Evolutionary conservation across 2,113 vertebrate genomes (phyloP).

Genomic region (Trematocara zebra): DNA sequence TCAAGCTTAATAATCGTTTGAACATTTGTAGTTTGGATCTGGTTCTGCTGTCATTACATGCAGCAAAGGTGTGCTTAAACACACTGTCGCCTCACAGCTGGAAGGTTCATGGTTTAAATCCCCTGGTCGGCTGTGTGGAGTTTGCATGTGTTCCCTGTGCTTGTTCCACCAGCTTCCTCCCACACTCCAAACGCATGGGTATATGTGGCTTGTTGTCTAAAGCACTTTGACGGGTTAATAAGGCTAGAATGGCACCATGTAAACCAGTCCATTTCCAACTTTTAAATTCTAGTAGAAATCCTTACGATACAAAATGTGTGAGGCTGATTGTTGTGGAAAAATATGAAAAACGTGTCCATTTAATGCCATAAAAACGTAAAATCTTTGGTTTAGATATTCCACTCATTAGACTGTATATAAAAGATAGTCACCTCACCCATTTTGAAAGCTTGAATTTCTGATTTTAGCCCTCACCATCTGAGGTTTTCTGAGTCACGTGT

Average conservation of each 20-base stretch:
- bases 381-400: not conserved
- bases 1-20: not conserved
- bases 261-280: not conserved
- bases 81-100: not conserved
- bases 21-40: not conserved
- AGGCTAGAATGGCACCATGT: not conserved
- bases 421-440: not conserved
- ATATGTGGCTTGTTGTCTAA: not conserved
- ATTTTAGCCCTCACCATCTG: not conserved
- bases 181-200: not conserved
- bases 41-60: not conserved
- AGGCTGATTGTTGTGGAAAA: not conserved
- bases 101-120: not conserved
- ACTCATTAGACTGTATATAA: not conserved
- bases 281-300: not conserved
- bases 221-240: not conserved
- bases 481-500: not conserved
- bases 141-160: not conserved
- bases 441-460: not conserved
- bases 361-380: rapidly evolving
- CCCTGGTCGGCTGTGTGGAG: not conserved
- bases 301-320: not conserved
- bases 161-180: not conserved
- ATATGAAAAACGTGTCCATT: not conserved
- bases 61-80: not conserved